Evolutionary conservation across 1,140 invertebrate species (phyloP), one percentile per base, ranked within the genome.

Genomic region (Neodiprion lecontei): DNA sequence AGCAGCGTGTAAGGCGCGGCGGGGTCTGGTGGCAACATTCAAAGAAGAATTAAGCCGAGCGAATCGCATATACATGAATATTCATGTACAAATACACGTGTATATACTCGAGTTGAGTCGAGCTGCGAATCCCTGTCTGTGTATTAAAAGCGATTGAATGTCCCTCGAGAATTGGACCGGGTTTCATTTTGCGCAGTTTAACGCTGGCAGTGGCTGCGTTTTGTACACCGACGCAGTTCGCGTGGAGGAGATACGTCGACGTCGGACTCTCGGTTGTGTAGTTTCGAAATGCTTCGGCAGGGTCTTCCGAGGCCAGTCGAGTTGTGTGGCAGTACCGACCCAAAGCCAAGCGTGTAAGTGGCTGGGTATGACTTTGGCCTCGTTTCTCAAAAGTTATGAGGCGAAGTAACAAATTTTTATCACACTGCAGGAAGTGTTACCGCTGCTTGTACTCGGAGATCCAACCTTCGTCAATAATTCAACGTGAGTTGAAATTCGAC

Each of bases 321-420:
- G 53, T 61, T 61, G 53, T 61, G n/a, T 61, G 1, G 28, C 17
- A 21, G 17, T 40, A 40, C 53, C 11, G n/a, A 61, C n/a, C n/a
- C 53, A 8, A 61, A 61, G 53, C 11, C 11, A 12, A 9, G n/a
- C n/a, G 53, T 61, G 53, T 61, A 61, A 61, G 53, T 61, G 53
- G 53, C 53, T 61, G 53, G 53, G 53, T 61, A 61, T 61, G 53
- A 61, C 53, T 61, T 61, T 11, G 53, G 53, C 53, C 53, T 61
- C 53, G 53, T 61, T 61, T 61, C 53, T 61, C 53, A 61, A 17
- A 17, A 12, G 53, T 61, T 14, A 61, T 0, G 28, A 40, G 28
- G 28, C 28, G 53, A 61, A 5, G 53, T 61, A 61, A 61, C 53
- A 61, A 61, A 61, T 61, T 61, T 61, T 61, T 61, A 61, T 61